Conservation (phyloP, 2,888 invertebrate genomes). For the Nomada hirtipes region DNA sequence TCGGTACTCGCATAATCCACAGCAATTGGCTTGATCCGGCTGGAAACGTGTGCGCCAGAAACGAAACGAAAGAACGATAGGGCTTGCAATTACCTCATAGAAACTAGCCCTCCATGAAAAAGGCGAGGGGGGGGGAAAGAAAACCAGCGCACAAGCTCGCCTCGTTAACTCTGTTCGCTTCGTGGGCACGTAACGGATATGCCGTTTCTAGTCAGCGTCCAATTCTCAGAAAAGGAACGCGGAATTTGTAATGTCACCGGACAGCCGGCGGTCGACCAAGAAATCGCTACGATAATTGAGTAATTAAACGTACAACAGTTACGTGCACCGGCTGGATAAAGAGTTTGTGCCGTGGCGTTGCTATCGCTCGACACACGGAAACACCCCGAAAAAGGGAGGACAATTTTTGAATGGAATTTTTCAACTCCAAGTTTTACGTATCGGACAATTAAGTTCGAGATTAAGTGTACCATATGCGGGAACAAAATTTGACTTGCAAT, state of each 20-base stretch:
- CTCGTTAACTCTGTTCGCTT: slow-evolving; percentile 44
- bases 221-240: slow-evolving; percentile 48
- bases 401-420: too few relatives aligned
- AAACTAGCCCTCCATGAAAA: not conserved
- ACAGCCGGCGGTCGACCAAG: slow-evolving; percentile 21
- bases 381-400: not conserved
- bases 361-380: not conserved
- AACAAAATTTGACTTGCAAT: too few relatives aligned
- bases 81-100: slow-evolving; percentile 18
- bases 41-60: not conserved
- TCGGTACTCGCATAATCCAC: not conserved
- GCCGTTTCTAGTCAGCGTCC: slow-evolving; percentile 31
- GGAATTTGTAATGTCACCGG: slow-evolving; percentile 50
- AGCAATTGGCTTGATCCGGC: slow-evolving; percentile 34
- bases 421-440: too few relatives aligned
- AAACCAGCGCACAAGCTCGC: slow-evolving; percentile 19
- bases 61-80: not conserved
- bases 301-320: slow-evolving; percentile 49
- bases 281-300: slow-evolving; percentile 55
- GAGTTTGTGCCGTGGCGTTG: not conserved
- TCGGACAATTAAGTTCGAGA: too few relatives aligned
- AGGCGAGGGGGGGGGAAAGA: not conserved
- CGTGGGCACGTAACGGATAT: slow-evolving; percentile 52
- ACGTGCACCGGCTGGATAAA: slow-evolving; percentile 16
- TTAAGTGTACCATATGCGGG: too few relatives aligned